Percentiles rank a stretch among this genome's conserved stretches.
phyloP scores from a whole-genome alignment of 1,140 invertebrate genomes.

The Oryctes rhinoceros region DNA sequence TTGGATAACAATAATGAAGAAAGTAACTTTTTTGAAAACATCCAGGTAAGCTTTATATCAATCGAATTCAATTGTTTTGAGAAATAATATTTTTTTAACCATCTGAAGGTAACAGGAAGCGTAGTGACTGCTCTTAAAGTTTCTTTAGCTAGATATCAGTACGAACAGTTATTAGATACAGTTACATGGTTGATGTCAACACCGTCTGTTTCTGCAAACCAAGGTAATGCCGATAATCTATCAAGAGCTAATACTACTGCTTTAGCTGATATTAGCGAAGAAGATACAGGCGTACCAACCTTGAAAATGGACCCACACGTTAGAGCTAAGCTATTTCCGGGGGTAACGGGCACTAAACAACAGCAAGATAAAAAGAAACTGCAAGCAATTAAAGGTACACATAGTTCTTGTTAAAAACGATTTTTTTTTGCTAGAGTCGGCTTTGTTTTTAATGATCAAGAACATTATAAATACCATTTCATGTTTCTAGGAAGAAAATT shows the following conservation, averaged over 20 bases:
- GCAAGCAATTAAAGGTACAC: constrained; percentile 51
- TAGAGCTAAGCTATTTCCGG: constrained; percentile 63
- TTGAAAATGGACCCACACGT: constrained; percentile 69
- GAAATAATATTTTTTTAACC: background rate
- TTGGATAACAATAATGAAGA: constrained; percentile 32
- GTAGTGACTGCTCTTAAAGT: constrained; percentile 86
- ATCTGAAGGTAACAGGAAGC: constrained; percentile 74
- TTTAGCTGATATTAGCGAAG: constrained; percentile 60
- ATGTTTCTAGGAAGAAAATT: background rate
- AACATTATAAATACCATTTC: too few relatives aligned
- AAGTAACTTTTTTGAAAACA: constrained; percentile 29
- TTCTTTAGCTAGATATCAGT: constrained; percentile 84
- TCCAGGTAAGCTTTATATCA: constrained; percentile 34
- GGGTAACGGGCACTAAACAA: constrained; percentile 41
- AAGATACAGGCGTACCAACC: constrained; percentile 64
- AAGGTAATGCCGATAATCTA: constrained; percentile 43
- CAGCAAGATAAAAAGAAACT: constrained; percentile 45
- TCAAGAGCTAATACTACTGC: constrained; percentile 43
- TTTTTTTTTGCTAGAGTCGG: too few relatives aligned
- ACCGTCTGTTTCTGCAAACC: constrained; percentile 46
- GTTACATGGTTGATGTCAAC: constrained; percentile 61
- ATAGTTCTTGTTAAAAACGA: constrained; percentile 17
- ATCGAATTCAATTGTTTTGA: background rate
- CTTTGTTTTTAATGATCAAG: too few relatives aligned
- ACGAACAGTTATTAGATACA: constrained; percentile 87